Evolutionary conservation across 2,888 invertebrate species (phyloP).

Genomic region (Drosophila melanosoma): DNA sequence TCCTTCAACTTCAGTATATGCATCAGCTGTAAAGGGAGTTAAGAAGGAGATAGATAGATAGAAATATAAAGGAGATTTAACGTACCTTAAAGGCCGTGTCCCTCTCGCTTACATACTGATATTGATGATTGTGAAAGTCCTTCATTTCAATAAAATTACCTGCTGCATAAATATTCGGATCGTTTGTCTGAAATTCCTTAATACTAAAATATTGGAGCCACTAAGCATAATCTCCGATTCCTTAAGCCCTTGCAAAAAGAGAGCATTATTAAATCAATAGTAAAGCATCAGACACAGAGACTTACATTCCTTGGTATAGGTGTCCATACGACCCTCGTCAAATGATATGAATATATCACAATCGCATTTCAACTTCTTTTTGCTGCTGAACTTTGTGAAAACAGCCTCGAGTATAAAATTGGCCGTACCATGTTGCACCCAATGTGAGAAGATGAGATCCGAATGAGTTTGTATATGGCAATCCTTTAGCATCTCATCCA

Average conservation of each 20-base stretch:
- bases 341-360: too few relatives aligned
- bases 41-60: background rate
- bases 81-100: conserved; percentile 76
- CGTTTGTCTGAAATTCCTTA: conserved; percentile 66
- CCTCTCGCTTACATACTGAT: conserved; percentile 50
- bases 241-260: conserved; percentile 42
- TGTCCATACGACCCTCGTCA: too few relatives aligned
- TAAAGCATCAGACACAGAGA: too few relatives aligned
- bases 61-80: background rate
- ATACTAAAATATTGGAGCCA: conserved; percentile 52
- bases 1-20: conserved; percentile 40
- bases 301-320: too few relatives aligned
- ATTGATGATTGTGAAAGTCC: conserved; percentile 65
- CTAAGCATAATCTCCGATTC: conserved; percentile 35
- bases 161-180: conserved; percentile 68
- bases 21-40: conserved; percentile 53
- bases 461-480: conserved; percentile 54
- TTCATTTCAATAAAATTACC: conserved; percentile 61
- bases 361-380: too few relatives aligned
- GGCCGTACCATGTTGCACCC: conserved; percentile 32
- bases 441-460: conserved; percentile 53
- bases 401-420: too few relatives aligned
- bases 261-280: too few relatives aligned
- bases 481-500: conserved; percentile 63
- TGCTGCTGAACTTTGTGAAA: too few relatives aligned